A percentile compares a stretch with the other conserved stretches of the same genome.
Conservation (phyloP, 2,888 invertebrate genomes). For the Pammene fasciana region DNA sequence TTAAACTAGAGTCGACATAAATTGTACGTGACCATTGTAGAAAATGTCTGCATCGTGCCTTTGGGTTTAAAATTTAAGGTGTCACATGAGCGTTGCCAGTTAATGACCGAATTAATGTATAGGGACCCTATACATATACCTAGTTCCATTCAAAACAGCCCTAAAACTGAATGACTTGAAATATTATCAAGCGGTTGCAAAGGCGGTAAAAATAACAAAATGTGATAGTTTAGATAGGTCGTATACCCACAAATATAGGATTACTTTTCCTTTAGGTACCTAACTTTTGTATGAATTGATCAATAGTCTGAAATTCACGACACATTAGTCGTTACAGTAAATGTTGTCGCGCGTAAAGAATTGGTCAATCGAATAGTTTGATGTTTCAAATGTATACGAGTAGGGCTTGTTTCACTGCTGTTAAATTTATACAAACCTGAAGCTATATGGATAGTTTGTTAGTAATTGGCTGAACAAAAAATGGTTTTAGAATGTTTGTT, state of each 20-base stretch:
- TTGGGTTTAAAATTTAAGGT: too few relatives aligned
- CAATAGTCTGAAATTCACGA: slow-evolving; percentile 23
- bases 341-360: slow-evolving; percentile 10
- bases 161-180: too few relatives aligned
- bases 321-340: slow-evolving; percentile 22
- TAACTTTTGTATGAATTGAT: neutral
- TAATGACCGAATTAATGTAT: too few relatives aligned
- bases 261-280: neutral
- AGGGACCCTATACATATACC: too few relatives aligned
- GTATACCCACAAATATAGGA: neutral
- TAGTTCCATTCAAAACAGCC: too few relatives aligned
- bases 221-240: neutral
- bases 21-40: slow-evolving; percentile 7
- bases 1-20: slow-evolving; percentile 21
- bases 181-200: too few relatives aligned
- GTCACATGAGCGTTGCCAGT: too few relatives aligned
- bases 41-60: neutral
- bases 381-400: neutral
- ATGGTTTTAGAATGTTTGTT: too few relatives aligned
- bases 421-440: neutral
- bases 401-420: neutral
- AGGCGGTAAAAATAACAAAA: too few relatives aligned
- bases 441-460: neutral
- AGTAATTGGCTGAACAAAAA: neutral
- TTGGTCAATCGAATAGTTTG: slow-evolving; percentile 17